Conservation (phyloP, 2,797 vertebrate species). For the Poecilia gillii region DNA sequence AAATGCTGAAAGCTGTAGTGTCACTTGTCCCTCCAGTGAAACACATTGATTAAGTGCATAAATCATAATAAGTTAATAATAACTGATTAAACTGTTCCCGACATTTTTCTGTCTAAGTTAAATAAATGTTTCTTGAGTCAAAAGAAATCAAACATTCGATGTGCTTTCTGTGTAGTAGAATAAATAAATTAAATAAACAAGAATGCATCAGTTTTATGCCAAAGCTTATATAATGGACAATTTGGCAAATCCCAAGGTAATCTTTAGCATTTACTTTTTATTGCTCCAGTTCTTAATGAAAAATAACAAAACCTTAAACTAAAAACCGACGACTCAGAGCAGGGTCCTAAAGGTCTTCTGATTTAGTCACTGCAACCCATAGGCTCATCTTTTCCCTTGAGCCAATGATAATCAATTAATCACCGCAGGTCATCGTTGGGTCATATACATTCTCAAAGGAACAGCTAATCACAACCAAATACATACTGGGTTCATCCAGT, state of each 20-base stretch:
- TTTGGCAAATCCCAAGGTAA: neutral
- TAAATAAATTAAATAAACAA: constrained; percentile 3
- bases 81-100: neutral
- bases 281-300: constrained; percentile 5
- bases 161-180: neutral
- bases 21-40: neutral
- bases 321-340: constrained; percentile 19
- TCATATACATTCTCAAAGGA: constrained; percentile 58
- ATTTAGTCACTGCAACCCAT: constrained; percentile 16
- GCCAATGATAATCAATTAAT: constrained; percentile 58
- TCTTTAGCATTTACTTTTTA: neutral
- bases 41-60: neutral
- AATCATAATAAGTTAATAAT: constrained; percentile 3
- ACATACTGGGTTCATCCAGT: constrained; percentile 51
- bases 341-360: constrained; percentile 13
- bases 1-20: neutral
- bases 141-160: constrained; percentile 7
- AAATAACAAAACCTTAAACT: neutral
- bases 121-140: neutral
- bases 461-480: constrained; percentile 62
- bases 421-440: constrained; percentile 57
- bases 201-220: neutral
- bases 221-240: neutral
- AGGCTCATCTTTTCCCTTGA: constrained; percentile 22
- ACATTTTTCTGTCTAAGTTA: neutral